Evolutionary conservation across 2,888 invertebrate genomes (phyloP).

Genomic region (Yponomeuta evonymella): DNA sequence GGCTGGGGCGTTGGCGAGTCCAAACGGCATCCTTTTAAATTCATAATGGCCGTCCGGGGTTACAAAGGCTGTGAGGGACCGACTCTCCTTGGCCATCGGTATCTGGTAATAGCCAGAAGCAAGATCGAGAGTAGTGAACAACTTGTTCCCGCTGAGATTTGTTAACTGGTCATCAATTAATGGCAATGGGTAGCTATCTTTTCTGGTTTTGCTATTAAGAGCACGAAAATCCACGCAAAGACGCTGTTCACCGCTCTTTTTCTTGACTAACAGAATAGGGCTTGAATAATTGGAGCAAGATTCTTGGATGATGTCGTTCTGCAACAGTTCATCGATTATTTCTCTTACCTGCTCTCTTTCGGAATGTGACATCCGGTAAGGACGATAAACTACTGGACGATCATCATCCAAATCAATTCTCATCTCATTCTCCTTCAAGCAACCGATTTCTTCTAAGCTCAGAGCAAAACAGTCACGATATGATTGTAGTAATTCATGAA

Average conservation of each 20-base stretch:
- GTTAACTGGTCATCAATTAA: slow-evolving; percentile 20
- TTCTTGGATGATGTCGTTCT: slow-evolving; percentile 25
- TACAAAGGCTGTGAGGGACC: slow-evolving; percentile 8
- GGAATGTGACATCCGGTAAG: slow-evolving; percentile 23
- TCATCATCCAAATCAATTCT: slow-evolving; percentile 22
- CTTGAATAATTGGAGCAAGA: slow-evolving; percentile 26
- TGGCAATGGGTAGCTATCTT: slow-evolving; percentile 17
- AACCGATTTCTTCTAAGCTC: slow-evolving; percentile 23
- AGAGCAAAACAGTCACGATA: slow-evolving; percentile 23
- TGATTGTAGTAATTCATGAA: slow-evolving; percentile 18
- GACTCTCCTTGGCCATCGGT: slow-evolving; percentile 8
- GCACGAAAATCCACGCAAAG: slow-evolving; percentile 29
- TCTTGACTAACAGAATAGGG: slow-evolving; percentile 25
- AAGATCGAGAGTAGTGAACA: slow-evolving; percentile 9
- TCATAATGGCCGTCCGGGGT: slow-evolving; percentile 9
- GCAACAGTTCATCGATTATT: slow-evolving; percentile 23
- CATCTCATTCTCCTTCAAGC: slow-evolving; percentile 21
- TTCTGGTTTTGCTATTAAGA: slow-evolving; percentile 27
- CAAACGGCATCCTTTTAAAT: slow-evolving; percentile 26
- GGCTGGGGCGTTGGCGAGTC: slow-evolving; percentile 20
- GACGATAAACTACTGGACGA: slow-evolving; percentile 25
- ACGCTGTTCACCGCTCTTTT: slow-evolving; percentile 26
- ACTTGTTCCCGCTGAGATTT: slow-evolving; percentile 6
- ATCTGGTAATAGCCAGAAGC: slow-evolving; percentile 15
- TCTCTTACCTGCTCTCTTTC: slow-evolving; percentile 24